A percentile compares a stretch with the other conserved stretches of the same genome.
Conservation (phyloP, 2,888 invertebrate species). For the Diabrotica balteata region DNA sequence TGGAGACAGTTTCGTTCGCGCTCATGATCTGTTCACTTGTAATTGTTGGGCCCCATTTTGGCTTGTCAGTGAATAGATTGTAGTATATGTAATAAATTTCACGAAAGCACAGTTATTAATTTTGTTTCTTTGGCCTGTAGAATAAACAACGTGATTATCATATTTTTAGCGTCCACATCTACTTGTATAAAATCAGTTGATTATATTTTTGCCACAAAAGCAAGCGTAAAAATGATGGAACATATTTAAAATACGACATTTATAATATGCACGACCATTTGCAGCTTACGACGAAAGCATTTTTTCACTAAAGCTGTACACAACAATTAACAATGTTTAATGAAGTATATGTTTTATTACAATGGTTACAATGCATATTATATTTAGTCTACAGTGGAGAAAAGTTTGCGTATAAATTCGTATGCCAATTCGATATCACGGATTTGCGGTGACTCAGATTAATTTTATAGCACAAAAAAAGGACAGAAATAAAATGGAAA, state of each 20-base stretch:
- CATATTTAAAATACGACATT: slow-evolving; percentile 49
- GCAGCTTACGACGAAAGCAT: slow-evolving; percentile 52
- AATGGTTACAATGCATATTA: slow-evolving; percentile 59
- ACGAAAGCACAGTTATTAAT: too few species aligned
- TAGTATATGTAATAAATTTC: too few species aligned
- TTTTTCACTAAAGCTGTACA: slow-evolving; percentile 56
- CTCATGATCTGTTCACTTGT: too few species aligned
- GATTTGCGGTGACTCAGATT: too few species aligned
- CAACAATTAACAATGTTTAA: slow-evolving; percentile 56
- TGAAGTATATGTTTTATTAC: slow-evolving; percentile 51
- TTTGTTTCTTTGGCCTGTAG: neutral
- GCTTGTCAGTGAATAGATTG: too few species aligned
- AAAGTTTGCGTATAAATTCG: slow-evolving; percentile 22
- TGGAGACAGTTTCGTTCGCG: too few species aligned
- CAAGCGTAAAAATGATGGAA: slow-evolving; percentile 24
- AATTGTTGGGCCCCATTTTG: too few species aligned
- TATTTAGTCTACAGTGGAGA: slow-evolving; percentile 41
- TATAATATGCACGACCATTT: slow-evolving; percentile 61
- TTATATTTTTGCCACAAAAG: slow-evolving; percentile 17
- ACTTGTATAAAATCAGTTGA: slow-evolving; percentile 32
- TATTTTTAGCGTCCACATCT: slow-evolving; percentile 4
- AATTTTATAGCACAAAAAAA: neutral
- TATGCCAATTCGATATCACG: too few species aligned
- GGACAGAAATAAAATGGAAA: neutral
- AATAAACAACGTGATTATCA: neutral